Conservation (phyloP, 2,888 invertebrate genomes). For the Rhagonycha lutea region DNA sequence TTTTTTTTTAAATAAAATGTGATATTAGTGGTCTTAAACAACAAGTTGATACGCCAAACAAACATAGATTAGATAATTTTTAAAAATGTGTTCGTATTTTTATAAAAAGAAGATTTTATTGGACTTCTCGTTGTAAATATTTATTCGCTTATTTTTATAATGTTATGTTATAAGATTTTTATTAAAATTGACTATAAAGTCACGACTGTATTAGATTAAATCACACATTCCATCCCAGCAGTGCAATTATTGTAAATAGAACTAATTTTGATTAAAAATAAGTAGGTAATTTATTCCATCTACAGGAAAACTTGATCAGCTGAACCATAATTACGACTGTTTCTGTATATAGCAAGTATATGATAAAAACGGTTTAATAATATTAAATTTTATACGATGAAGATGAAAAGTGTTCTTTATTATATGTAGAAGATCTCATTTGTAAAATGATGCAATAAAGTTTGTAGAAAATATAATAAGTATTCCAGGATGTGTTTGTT, state of each 20-base stretch:
- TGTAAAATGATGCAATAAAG: conserved; percentile 2
- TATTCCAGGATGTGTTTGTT: not conserved
- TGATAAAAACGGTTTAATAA: not conserved
- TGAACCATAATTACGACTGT: conserved; percentile 1
- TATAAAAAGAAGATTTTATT: conserved; percentile 1
- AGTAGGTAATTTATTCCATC: not conserved
- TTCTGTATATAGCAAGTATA: not conserved
- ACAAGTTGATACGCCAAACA: not conserved
- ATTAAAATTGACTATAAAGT: not conserved
- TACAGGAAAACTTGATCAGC: not conserved
- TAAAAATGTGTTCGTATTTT: not conserved
- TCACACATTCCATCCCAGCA: conserved; percentile 1
- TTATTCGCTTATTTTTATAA: not conserved
- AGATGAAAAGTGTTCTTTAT: not conserved
- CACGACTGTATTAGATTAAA: conserved; percentile 2
- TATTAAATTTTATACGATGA: conserved; percentile 21
- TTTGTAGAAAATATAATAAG: not conserved
- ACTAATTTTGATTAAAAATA: not conserved
- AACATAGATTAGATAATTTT: not conserved
- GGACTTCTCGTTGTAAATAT: not conserved
- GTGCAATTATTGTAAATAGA: not conserved
- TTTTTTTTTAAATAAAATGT: not conserved
- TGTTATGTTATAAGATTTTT: not conserved
- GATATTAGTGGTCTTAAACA: conserved; percentile 1
- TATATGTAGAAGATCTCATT: not conserved